These are phyloP conservation scores for Phrynocephalus versicolor DNA, from an alignment of 2,113 vertebrate genomes.

Conservation along the genomic window DNA sequence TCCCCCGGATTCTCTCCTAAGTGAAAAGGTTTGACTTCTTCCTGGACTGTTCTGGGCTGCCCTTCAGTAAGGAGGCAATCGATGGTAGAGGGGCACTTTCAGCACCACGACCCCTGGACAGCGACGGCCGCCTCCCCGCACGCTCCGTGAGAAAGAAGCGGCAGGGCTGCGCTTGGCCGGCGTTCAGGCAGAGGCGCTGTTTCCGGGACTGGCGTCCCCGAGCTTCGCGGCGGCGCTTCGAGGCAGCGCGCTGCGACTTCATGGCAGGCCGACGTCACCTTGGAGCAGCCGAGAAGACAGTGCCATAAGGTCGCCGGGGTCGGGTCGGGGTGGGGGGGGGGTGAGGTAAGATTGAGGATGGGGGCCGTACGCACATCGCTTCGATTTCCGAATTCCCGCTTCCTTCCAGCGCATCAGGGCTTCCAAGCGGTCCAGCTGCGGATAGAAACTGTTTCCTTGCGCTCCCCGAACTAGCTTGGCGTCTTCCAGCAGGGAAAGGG, in stretches of 20 bases:
- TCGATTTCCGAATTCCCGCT: background rate
- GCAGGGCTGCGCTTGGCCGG: background rate
- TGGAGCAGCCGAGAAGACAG: background rate
- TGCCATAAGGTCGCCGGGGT: background rate
- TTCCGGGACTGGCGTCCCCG: background rate
- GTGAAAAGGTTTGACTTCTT: background rate
- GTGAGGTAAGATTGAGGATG: background rate
- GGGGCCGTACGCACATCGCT: background rate
- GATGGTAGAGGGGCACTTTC: background rate
- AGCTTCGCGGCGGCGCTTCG: background rate
- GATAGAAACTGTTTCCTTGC: background rate
- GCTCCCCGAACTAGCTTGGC: background rate
- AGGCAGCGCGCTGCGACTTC: background rate
- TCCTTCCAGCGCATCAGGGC: background rate
- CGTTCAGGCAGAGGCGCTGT: background rate
- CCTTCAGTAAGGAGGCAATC: background rate
- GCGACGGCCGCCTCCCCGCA: background rate
- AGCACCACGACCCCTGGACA: conserved; percentile 31
- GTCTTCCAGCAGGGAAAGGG: too few relatives aligned
- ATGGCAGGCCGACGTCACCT: background rate
- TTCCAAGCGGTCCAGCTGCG: background rate
- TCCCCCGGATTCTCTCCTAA: background rate
- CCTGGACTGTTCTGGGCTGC: background rate
- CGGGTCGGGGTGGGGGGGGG: background rate
- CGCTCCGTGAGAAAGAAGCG: background rate